These are phyloP conservation scores for Kradibia gibbosae DNA, from an alignment of 1,140 invertebrate genomes.

Conservation along the genomic window DNA sequence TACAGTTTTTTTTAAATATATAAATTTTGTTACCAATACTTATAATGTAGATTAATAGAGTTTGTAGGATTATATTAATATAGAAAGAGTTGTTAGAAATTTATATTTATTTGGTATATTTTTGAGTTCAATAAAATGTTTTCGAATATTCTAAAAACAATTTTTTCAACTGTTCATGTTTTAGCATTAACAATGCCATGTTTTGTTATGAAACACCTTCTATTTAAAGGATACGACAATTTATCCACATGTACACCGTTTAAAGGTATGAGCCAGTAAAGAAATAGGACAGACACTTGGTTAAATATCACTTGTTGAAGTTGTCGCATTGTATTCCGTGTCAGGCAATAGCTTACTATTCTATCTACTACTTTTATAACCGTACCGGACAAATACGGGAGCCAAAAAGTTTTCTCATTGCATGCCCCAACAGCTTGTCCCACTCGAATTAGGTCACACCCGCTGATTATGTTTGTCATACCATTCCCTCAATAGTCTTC, in stretches of 20 bases:
- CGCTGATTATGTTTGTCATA: conserved; percentile 15
- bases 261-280: not conserved
- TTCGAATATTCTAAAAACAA: too few relatives aligned
- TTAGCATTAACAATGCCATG: too few relatives aligned
- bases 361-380: conserved; percentile 9
- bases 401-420: conserved; percentile 32
- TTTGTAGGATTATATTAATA: too few relatives aligned
- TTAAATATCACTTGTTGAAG: conserved; percentile 7
- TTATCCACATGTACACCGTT: not conserved
- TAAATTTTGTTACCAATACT: too few relatives aligned
- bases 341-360: conserved; percentile 59
- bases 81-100: too few relatives aligned
- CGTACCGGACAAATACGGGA: not conserved
- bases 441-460: conserved; percentile 62
- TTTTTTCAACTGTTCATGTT: too few relatives aligned
- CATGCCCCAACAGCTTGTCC: conserved; percentile 56
- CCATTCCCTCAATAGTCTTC: not conserved
- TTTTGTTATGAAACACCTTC: too few relatives aligned
- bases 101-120: too few relatives aligned
- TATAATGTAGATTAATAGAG: too few relatives aligned
- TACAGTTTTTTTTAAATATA: too few relatives aligned
- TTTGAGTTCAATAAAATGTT: too few relatives aligned
- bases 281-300: not conserved
- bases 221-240: too few relatives aligned
- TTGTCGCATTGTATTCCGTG: conserved; percentile 56